A percentile compares a stretch with the other conserved stretches of the same genome.
Conservation (phyloP, 2,113 vertebrate genomes). For the Anolis sagrei region DNA sequence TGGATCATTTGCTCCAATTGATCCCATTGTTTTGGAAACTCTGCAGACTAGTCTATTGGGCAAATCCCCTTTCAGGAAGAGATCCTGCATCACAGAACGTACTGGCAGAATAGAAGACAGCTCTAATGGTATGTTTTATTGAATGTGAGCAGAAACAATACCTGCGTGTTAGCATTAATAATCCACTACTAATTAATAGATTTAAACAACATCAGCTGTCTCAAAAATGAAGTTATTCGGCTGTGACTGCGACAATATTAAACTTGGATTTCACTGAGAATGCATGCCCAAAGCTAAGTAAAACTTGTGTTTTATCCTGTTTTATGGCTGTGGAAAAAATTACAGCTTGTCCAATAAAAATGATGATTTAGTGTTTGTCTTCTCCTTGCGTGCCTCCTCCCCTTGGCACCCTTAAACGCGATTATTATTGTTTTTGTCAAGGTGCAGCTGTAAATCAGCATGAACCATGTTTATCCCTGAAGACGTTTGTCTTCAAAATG, state of each 20-base stretch:
- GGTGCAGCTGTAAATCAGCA: conserved; percentile 49
- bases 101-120: too few relatives aligned
- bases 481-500: conserved; percentile 27
- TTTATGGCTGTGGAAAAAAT: conserved; percentile 13
- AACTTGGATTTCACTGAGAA: conserved; percentile 46
- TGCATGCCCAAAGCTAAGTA: conserved; percentile 42
- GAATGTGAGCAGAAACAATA: too few relatives aligned
- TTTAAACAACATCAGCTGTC: too few relatives aligned
- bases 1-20: too few relatives aligned
- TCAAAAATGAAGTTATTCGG: neutral
- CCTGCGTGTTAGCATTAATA: too few relatives aligned
- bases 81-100: too few relatives aligned
- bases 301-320: conserved; percentile 40
- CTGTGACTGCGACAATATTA: conserved; percentile 27
- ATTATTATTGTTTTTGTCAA: conserved; percentile 35
- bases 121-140: too few relatives aligned
- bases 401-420: neutral
- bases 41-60: too few relatives aligned
- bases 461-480: neutral
- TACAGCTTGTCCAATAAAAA: conserved; percentile 37
- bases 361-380: conserved; percentile 43
- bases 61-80: too few relatives aligned
- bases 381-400: neutral
- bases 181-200: too few relatives aligned
- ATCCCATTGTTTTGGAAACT: too few relatives aligned